Evolutionary conservation across 2,113 vertebrate species (phyloP).

Genomic region (mouse (Mus musculus)): GRCm39 chr16:17130001-17130500

Average conservation of each 20-base stretch:
- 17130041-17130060: neutral
- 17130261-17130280: constrained; percentile 98
- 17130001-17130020: neutral
- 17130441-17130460: neutral
- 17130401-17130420: neutral
- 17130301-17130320: constrained; percentile 98
- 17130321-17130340: constrained; percentile 96
- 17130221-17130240: constrained; percentile 95
- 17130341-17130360: neutral
- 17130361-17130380: neutral
- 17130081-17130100: too few species aligned
- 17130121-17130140: neutral
- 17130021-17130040: neutral
- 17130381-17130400: neutral
- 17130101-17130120: rapidly evolving
- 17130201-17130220: constrained; percentile 90
- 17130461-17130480: neutral
- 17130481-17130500: neutral
- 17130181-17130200: neutral
- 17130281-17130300: constrained; percentile 96
- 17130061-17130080: neutral
- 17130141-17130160: neutral
- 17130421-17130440: too few species aligned
- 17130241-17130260: constrained; percentile 97
- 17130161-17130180: neutral